These are phyloP conservation scores for Nematolebias whitei DNA, from an alignment of 2,113 vertebrate species.

Conservation along the genomic window DNA sequence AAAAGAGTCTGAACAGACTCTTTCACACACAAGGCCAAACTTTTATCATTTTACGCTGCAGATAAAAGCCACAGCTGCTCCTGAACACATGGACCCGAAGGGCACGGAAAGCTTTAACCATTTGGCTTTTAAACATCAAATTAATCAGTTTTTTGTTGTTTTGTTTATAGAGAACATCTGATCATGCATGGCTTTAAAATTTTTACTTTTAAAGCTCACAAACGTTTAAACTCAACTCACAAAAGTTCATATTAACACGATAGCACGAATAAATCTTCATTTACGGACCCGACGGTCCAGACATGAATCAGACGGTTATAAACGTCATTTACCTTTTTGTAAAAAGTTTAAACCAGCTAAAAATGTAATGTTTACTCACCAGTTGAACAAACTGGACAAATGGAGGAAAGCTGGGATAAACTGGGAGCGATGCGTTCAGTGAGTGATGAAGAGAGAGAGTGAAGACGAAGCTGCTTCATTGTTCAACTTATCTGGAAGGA, in stretches of 20 bases:
- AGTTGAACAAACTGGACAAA: conserved; percentile 1
- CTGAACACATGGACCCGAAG: conserved; percentile 58
- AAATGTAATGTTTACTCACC: conserved; percentile 58
- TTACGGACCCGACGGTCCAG: not conserved
- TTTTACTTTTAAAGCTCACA: not conserved
- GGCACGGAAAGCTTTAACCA: conserved; percentile 49
- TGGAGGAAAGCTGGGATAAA: conserved; percentile 15
- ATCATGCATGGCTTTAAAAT: not conserved
- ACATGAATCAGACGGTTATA: not conserved
- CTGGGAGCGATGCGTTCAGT: not conserved
- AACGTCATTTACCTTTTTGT: not conserved
- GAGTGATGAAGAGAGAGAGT: not conserved
- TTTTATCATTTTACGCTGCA: conserved; percentile 22
- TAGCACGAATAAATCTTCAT: not conserved
- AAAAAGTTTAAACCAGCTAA: not conserved
- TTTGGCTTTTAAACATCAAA: not conserved
- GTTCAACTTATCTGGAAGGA: conserved; percentile 60
- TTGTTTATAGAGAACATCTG: not conserved
- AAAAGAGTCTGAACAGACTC: conserved; percentile 12
- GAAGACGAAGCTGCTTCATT: conserved; percentile 19
- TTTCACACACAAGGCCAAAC: conserved; percentile 34
- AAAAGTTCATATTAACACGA: not conserved
- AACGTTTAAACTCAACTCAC: not conserved
- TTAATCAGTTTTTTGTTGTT: not conserved
- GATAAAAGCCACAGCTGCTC: conserved; percentile 55